phyloP scores from a whole-genome alignment of 2,113 vertebrate species.

The Spea bombifrons region DNA sequence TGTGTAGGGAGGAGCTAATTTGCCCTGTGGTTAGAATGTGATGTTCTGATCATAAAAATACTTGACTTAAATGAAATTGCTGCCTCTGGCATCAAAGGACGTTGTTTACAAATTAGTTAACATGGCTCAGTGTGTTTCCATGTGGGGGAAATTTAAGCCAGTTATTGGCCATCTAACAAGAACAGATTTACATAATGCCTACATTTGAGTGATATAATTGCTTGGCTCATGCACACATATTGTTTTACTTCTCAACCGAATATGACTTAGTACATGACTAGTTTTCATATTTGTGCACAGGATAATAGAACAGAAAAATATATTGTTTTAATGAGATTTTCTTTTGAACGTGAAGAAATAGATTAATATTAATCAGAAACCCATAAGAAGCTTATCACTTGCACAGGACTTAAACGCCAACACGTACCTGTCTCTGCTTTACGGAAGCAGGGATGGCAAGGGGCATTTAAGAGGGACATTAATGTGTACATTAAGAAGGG shows the following conservation, averaged over 20 bases:
- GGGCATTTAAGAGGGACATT: too few relatives aligned
- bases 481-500: too few relatives aligned
- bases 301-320: not conserved
- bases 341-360: too few relatives aligned
- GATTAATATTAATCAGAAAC: too few relatives aligned
- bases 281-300: not conserved
- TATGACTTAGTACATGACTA: not conserved
- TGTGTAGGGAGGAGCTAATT: not conserved
- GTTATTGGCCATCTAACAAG: conserved; percentile 6
- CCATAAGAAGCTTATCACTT: too few relatives aligned
- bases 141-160: not conserved
- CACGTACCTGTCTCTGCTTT: too few relatives aligned
- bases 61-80: conserved; percentile 23
- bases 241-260: not conserved
- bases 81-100: conserved; percentile 30
- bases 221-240: not conserved
- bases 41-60: conserved; percentile 17
- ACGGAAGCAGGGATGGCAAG: too few relatives aligned
- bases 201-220: not conserved
- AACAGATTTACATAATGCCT: not conserved
- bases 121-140: not conserved
- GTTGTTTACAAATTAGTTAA: conserved; percentile 25
- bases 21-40: conserved; percentile 4
- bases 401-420: too few relatives aligned
- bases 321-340: too few relatives aligned